Percentiles rank a stretch among this genome's conserved stretches.
These are phyloP conservation scores for Mnemiopsis leidyi DNA, from an alignment of 37 sponge, comb jelly and placozoan genomes.

Conservation along the genomic window DNA sequence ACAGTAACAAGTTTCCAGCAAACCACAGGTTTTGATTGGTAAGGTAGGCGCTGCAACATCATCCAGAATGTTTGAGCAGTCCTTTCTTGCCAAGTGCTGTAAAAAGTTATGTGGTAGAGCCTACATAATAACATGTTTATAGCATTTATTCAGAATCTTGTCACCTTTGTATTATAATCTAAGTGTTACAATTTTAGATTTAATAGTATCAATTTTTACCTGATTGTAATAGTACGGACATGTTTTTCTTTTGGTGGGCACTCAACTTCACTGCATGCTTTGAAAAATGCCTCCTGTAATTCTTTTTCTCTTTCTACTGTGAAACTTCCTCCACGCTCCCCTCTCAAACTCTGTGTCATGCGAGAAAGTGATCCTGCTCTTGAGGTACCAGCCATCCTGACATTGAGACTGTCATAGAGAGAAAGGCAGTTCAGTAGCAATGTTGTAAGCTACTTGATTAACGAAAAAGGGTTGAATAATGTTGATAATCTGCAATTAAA, in stretches of 20 bases:
- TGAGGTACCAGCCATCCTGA: constrained; percentile 38
- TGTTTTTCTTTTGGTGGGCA: constrained; percentile 43
- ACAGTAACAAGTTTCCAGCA: constrained; percentile 52
- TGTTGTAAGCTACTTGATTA: too few species aligned
- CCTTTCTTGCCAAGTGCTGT: constrained; percentile 38
- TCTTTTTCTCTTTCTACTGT: constrained; percentile 33
- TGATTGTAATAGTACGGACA: constrained; percentile 38
- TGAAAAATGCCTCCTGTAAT: constrained; percentile 44
- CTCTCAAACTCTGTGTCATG: not conserved
- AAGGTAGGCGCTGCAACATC: constrained; percentile 41
- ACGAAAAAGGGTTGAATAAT: too few species aligned
- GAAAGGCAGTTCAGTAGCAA: too few species aligned
- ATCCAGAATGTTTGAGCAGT: constrained; percentile 49
- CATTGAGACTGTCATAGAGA: too few species aligned
- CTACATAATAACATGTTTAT: too few species aligned
- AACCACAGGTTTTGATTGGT: constrained; percentile 29
- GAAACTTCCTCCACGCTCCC: not conserved
- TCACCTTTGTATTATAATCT: not conserved
- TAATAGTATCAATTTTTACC: not conserved
- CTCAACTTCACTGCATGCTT: constrained; percentile 37
- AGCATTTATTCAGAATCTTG: too few species aligned
- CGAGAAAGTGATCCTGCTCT: not conserved
- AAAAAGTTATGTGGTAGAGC: too few species aligned
- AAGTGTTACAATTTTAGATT: not conserved
- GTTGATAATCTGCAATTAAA: too few species aligned